Evolutionary conservation across 2,797 vertebrate species (phyloP).

Genomic region (Holocentrus rufus): DNA sequence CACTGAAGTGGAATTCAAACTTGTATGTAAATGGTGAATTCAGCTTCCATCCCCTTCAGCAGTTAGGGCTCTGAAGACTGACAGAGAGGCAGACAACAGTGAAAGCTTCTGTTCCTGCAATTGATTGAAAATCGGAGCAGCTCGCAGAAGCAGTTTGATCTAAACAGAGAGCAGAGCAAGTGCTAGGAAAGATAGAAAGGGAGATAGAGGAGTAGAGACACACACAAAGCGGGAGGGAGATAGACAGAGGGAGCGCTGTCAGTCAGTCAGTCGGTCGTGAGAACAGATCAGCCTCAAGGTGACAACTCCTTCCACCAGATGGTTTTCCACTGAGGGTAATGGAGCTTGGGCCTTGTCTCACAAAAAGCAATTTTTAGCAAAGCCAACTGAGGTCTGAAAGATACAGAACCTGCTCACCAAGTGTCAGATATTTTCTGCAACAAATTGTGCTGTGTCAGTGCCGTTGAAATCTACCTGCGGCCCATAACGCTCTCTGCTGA

Average conservation of each 20-base stretch:
- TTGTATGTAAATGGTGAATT: slow-evolving; percentile 56
- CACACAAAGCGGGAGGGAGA: slow-evolving; percentile 21
- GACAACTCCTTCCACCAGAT: slow-evolving; percentile 80
- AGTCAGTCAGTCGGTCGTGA: slow-evolving; percentile 77
- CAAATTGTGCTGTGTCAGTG: slow-evolving; percentile 63
- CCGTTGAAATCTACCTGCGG: slow-evolving; percentile 52
- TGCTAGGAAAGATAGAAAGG: slow-evolving; percentile 49
- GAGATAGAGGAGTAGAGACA: slow-evolving; percentile 52
- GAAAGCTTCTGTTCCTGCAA: slow-evolving; percentile 63
- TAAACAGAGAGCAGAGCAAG: slow-evolving; percentile 66
- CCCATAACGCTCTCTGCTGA: slow-evolving; percentile 21
- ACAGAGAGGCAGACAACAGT: slow-evolving; percentile 63
- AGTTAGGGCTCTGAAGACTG: slow-evolving; percentile 59
- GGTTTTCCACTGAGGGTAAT: slow-evolving; percentile 78
- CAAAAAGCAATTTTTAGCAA: slow-evolving; percentile 80
- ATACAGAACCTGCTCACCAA: slow-evolving; percentile 56
- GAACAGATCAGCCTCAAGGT: slow-evolving; percentile 76
- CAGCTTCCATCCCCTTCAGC: slow-evolving; percentile 47
- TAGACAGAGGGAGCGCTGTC: slow-evolving; percentile 66
- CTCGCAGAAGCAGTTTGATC: slow-evolving; percentile 72
- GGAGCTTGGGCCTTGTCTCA: slow-evolving; percentile 75
- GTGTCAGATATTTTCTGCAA: slow-evolving; percentile 71
- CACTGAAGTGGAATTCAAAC: slow-evolving; percentile 44
- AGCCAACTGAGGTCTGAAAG: slow-evolving; percentile 68
- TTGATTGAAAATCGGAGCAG: slow-evolving; percentile 78